A percentile compares a stretch with the other conserved stretches of the same genome.
These are phyloP conservation scores for Lysiphlebus fabarum DNA, from an alignment of 1,140 invertebrate genomes.

Conservation along the genomic window DNA sequence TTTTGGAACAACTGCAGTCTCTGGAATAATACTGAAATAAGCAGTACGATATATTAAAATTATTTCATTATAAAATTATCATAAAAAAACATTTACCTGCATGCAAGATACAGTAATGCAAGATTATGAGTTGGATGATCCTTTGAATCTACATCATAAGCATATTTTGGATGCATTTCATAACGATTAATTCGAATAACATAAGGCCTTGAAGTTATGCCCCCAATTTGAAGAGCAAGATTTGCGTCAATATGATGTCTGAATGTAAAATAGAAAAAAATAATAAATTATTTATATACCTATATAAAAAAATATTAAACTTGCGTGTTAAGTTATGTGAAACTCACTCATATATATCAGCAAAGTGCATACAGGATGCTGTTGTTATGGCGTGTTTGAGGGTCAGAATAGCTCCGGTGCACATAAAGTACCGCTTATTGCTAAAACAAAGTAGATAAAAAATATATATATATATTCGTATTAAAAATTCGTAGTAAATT, in stretches of 20 bases:
- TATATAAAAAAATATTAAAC: constrained; percentile 9
- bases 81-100: constrained; percentile 27
- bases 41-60: constrained; percentile 12
- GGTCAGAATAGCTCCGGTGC: constrained; percentile 29
- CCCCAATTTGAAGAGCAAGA: constrained; percentile 29
- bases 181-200: constrained; percentile 30
- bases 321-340: not conserved
- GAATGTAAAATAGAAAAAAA: not conserved
- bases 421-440: constrained; percentile 32
- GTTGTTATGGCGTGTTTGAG: constrained; percentile 28
- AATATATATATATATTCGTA: not conserved
- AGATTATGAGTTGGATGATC: constrained; percentile 28
- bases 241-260: constrained; percentile 29
- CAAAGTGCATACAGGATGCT: constrained; percentile 31
- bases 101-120: constrained; percentile 30
- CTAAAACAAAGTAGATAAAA: constrained; percentile 22
- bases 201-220: constrained; percentile 19
- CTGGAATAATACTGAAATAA: constrained; percentile 23
- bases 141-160: constrained; percentile 23
- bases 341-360: constrained; percentile 29
- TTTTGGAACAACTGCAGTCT: constrained; percentile 19
- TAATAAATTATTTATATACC: constrained; percentile 13
- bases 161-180: constrained; percentile 32
- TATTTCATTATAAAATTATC: not conserved
- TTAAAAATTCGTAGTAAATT: not conserved